Evolutionary conservation across 2,888 invertebrate genomes (phyloP), one percentile per base, ranked within the genome.

Genomic region (Pyrrhosoma nymphula): DNA sequence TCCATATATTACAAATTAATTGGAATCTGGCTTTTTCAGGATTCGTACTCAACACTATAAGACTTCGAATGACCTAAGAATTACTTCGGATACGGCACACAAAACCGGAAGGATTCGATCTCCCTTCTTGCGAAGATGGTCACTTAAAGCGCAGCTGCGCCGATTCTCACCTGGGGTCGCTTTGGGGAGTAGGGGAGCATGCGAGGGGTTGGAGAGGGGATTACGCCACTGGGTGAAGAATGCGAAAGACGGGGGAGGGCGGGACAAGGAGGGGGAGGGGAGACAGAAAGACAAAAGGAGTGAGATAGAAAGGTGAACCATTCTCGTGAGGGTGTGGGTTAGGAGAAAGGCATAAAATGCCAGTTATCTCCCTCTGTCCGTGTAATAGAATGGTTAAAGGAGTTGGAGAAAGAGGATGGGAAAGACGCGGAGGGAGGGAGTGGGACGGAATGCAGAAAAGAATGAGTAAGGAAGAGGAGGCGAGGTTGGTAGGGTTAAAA

Each of bases 381-480:
- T 35, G 82, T 82, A 82, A 82, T 82, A 82, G 82, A 82, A 82
- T 82, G 82, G 82, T 82, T 69, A 35, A 35, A 16, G 82, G 18
- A 82, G 35, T 30, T 18, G 30, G 82, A 35, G 82, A 16, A 35
- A 1, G 69, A 26, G 69, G n/a, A 8, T 69, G 69, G 69, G n/a
- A 16, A 16, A 82, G 69, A 82, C 3, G 82, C 26, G 55, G 35
- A 89, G 56, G 56, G 2, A 55, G 89, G 55, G 60, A 20, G 2
- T 60, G 56, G 56, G 2, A 55, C 56, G 55, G 60, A 20, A 20
- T 60, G 60, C 16, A 56, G 55, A 26, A 47, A 55, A 89, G 55
- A 88, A 18, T n/a, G 89, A 26, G 55, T 6, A 89, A 4, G 39
- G 26, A 55, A 56, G 89, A 56, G 26, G 89, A 56, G 89, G 23